These are phyloP conservation scores for Apteryx owenii DNA, from an alignment of 2,113 vertebrate genomes.

Conservation along the genomic window DNA sequence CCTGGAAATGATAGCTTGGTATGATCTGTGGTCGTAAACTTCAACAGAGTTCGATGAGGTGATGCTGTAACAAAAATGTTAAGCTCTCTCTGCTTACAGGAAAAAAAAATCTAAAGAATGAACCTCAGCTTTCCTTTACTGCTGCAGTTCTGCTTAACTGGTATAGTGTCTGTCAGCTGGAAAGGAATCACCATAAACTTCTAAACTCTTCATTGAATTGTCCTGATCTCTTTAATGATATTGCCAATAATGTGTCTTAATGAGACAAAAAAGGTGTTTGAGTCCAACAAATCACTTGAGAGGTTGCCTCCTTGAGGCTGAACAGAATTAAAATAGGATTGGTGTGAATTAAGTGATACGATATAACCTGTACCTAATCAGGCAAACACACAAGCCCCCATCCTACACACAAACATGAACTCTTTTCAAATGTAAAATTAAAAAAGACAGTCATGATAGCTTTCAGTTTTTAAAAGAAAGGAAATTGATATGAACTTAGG, in stretches of 20 bases:
- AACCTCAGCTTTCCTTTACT: background rate
- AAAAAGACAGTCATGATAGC: background rate
- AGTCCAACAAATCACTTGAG: background rate
- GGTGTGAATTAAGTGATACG: background rate
- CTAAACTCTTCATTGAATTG: background rate
- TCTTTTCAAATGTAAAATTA: background rate
- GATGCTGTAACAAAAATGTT: background rate
- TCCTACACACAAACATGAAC: accelerated
- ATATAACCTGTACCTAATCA: background rate
- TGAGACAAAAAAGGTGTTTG: background rate
- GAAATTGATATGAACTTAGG: background rate
- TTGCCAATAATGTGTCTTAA: background rate
- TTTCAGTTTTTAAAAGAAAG: background rate
- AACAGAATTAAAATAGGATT: background rate
- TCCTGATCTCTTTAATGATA: background rate
- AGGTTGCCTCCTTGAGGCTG: background rate
- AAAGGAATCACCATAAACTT: background rate
- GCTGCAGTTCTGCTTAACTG: background rate
- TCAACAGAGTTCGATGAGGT: background rate
- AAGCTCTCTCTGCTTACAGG: background rate
- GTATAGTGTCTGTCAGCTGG: background rate
- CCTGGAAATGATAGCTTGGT: constrained; percentile 15
- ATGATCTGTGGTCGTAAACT: constrained; percentile 35
- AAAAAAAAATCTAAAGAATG: background rate
- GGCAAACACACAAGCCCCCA: background rate